Base-by-base conservation (phyloP, 2,797 vertebrate species). In the Gadopsis marmoratus region DNA sequence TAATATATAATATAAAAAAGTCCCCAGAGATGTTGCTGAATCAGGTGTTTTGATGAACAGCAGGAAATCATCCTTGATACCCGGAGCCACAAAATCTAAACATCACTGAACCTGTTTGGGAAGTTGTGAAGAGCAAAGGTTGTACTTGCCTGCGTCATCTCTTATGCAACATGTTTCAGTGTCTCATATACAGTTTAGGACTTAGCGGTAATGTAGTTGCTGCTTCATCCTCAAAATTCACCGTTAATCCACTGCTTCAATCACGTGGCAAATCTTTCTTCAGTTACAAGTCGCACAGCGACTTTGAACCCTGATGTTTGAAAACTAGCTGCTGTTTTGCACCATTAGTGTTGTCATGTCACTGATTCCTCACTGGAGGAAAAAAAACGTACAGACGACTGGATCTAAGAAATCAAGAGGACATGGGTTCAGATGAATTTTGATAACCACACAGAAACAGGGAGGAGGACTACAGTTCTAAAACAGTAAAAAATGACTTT, bases 401-500 rank as follows among this genome's bases (percentile, higher is more conserved):
- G 17, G 21, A 64, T 63, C 17, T n/a, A 31, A 41, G 29, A 63
- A 65, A 70, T 43, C 35, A 43, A 9, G 70, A 61, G 4, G 26
- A 41, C 50, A 68, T 23, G 12, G 26, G 33, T 62, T 71, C 26
- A 41, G 4, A 62, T 83, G 17, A 79, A 54, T 84, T 74, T 78
- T 74, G 75, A 84, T 71, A 82, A 71, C 75, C 47, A 11, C 47
- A 58, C 59, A 85, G 74, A 65, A 77, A 79, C 21, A 76, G 78
- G 72, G 91, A 83, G 71, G 85, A 87, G 81, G 71, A 59, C 68
- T 82, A 72, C 51, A 85, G 76, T 21, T 68, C 51, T 84, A 68
- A 86, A 88, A 89, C 70, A 23, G 78, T 67, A 77, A 73, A 76
- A 88, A 86, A 83, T 82, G 16, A 79, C 78, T 88, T 89, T 83